These are phyloP conservation scores for Augochlora pura DNA, from an alignment of 1,140 invertebrate genomes.

Conservation along the genomic window DNA sequence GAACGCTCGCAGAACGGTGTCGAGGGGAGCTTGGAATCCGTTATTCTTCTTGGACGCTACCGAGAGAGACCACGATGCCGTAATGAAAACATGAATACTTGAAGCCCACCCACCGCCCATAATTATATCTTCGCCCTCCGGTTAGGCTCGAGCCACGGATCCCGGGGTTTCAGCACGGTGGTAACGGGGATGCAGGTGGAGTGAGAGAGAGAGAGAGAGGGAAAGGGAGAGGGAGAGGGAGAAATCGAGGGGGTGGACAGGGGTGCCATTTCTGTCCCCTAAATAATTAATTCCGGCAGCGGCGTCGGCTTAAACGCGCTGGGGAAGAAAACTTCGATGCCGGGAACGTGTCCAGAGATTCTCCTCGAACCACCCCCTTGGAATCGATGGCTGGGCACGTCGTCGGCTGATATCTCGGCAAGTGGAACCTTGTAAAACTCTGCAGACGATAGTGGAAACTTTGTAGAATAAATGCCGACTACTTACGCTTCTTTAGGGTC, in stretches of 20 bases:
- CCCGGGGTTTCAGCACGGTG: too few species aligned
- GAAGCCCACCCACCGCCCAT: slow-evolving; percentile 76
- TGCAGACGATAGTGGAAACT: neutral
- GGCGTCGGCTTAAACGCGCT: slow-evolving; percentile 75
- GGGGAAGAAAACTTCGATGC: slow-evolving; percentile 61
- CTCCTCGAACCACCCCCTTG: slow-evolving; percentile 9
- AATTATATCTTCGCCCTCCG: slow-evolving; percentile 79
- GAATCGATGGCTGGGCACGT: slow-evolving; percentile 53
- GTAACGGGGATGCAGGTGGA: slow-evolving; percentile 31
- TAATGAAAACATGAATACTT: slow-evolving; percentile 80
- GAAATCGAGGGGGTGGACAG: slow-evolving; percentile 62
- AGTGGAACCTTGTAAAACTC: too few species aligned
- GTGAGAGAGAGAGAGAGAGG: slow-evolving; percentile 49
- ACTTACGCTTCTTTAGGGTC: too few species aligned
- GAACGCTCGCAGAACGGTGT: neutral
- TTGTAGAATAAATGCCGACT: too few species aligned
- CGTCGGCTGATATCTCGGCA: slow-evolving; percentile 42
- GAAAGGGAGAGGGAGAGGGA: slow-evolving; percentile 45
- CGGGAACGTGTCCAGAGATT: slow-evolving; percentile 62
- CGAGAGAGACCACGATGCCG: slow-evolving; percentile 62
- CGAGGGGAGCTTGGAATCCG: slow-evolving; percentile 64
- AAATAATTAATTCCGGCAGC: slow-evolving; percentile 79
- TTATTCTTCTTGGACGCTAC: slow-evolving; percentile 53
- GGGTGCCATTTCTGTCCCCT: slow-evolving; percentile 79
- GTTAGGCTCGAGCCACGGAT: slow-evolving; percentile 66